Evolutionary conservation across 2,113 vertebrate species (phyloP), one percentile per base, ranked within the genome.

Genomic region (Callipepla californica): DNA sequence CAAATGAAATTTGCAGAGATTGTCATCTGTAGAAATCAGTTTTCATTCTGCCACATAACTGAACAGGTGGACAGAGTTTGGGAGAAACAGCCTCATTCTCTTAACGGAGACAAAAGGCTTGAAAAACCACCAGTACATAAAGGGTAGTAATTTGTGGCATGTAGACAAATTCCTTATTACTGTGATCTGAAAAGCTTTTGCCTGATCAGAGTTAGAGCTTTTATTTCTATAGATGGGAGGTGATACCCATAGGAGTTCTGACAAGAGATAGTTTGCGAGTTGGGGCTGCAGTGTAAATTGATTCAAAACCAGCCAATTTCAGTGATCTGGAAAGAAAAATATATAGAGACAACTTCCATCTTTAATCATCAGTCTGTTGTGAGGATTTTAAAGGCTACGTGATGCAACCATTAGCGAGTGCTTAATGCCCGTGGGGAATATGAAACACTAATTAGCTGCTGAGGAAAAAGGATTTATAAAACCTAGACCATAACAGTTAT

Each of bases 361-460:
- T 87, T 78, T 72, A 53, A 61, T 80, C 28, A 51, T 58, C 68
- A 59, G 42, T 55, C 57, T 63, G 8, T 18, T 84, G 18, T 81
- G 38, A 83, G 55, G 26, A 14, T 55, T 92, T 82, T 34, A 70
- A 83, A 78, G 44, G 38, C 73, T 70, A 14, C 1, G 0, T 58
- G 55, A 90, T 34, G 55, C n/a, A 83, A 40, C 53, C 69, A 48
- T 92, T 59, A 88, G 58, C 18, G 74, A 75, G 10, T 45, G 12
- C 14, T 85, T 86, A 67, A 93, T 85, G 59, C 16, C 30, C 26
- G 58, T 34, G 13, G 80, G 73, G 48, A 67, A 18, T 67, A 78
- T 77, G 34, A 77, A 90, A 47, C 55, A 30, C 40, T 88, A 90
- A 89, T 83, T 92, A 78, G 73, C 51, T 78, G 55, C 45, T 69